A percentile compares a stretch with the other conserved stretches of the same genome.
These are phyloP conservation scores for Amiota communis DNA, from an alignment of 2,888 invertebrate species.

Conservation along the genomic window DNA sequence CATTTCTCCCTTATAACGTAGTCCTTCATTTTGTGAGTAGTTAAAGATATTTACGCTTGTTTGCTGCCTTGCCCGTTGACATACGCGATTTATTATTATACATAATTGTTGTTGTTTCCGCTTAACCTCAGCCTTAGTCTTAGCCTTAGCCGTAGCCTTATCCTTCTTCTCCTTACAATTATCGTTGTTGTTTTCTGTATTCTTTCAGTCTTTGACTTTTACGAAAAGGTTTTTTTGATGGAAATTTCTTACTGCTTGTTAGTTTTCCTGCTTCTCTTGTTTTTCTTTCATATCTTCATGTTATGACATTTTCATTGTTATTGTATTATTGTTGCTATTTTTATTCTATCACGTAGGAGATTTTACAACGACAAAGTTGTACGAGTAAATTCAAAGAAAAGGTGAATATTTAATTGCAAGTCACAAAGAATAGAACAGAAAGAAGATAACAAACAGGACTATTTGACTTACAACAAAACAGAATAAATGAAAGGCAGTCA, in stretches of 20 bases:
- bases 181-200: slow-evolving; percentile 11
- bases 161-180: slow-evolving; percentile 1
- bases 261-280: neutral
- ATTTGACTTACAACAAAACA: too few species aligned
- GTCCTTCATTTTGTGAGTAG: neutral
- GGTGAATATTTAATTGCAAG: too few species aligned
- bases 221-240: slow-evolving; percentile 17
- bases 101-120: slow-evolving; percentile 1
- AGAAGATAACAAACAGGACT: too few species aligned
- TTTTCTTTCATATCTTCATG: neutral
- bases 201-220: neutral
- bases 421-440: too few species aligned
- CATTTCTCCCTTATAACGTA: neutral
- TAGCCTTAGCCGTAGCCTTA: neutral
- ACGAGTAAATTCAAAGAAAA: too few species aligned
- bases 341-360: too few species aligned
- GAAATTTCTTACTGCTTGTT: slow-evolving; percentile 5
- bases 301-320: too few species aligned
- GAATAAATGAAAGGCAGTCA: too few species aligned
- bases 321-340: too few species aligned
- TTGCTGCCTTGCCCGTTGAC: neutral
- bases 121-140: too few species aligned
- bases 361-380: too few species aligned
- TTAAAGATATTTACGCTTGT: neutral
- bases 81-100: neutral